Percentiles rank a stretch among this genome's conserved stretches.
phyloP scores from a whole-genome alignment of 2,113 vertebrate genomes.

The Pterocles orientalis region DNA sequence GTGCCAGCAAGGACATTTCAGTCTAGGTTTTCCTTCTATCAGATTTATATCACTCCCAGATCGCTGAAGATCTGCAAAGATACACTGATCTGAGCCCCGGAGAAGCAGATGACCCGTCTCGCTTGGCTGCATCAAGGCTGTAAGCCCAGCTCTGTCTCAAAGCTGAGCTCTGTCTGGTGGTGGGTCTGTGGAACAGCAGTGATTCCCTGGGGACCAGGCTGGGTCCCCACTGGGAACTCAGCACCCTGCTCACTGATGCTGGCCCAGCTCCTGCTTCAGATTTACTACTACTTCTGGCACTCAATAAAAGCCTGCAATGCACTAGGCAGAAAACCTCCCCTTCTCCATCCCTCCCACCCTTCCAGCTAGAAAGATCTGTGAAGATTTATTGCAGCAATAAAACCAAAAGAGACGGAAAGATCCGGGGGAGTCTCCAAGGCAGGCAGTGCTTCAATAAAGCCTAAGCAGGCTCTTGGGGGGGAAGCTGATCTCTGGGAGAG shows the following conservation, averaged over 20 bases:
- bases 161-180: background rate
- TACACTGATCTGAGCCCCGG: background rate
- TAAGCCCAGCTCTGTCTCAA: background rate
- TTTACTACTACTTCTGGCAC: slow-evolving; percentile 47
- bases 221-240: rapidly evolving
- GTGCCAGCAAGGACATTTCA: background rate
- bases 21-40: background rate
- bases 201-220: background rate
- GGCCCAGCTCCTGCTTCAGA: slow-evolving; percentile 18
- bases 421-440: background rate
- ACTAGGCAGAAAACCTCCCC: slow-evolving; percentile 52
- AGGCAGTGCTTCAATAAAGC: slow-evolving; percentile 42
- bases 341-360: slow-evolving; percentile 24
- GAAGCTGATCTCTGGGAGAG: background rate
- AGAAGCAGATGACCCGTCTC: background rate
- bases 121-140: rapidly evolving
- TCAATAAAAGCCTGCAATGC: slow-evolving; percentile 60
- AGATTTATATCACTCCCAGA: background rate
- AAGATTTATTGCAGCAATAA: slow-evolving; percentile 64
- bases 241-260: background rate
- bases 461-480: slow-evolving; percentile 34
- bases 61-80: background rate
- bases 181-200: background rate
- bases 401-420: slow-evolving; percentile 36
- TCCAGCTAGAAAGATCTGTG: slow-evolving; percentile 6